Conservation (phyloP, 1,140 invertebrate species). For the Drosophila ficusphila region DNA sequence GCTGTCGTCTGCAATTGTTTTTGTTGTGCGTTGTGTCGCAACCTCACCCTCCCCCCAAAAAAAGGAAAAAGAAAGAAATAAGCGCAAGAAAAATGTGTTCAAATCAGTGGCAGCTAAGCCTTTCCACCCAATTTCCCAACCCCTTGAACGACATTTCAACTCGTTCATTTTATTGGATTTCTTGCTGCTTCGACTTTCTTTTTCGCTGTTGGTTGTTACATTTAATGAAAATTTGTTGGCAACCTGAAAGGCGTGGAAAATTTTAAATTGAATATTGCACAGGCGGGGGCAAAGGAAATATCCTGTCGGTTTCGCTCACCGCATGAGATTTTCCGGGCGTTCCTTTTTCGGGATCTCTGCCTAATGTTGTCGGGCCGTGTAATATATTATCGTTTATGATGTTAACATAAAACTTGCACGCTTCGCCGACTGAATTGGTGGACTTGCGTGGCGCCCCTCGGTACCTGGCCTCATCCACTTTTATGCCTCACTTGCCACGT, state of each 20-base stretch:
- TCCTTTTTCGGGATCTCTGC: constrained; percentile 20
- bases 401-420: constrained; percentile 75
- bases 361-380: constrained; percentile 58
- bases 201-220: constrained; percentile 50
- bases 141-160: constrained; percentile 57
- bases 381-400: constrained; percentile 77
- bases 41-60: too few species aligned
- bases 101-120: constrained; percentile 64
- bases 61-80: constrained; percentile 13
- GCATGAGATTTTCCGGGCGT: constrained; percentile 30
- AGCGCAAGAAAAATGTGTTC: constrained; percentile 66
- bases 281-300: constrained; percentile 20
- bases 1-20: constrained; percentile 61
- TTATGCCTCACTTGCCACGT: constrained; percentile 68
- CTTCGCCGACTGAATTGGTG: constrained; percentile 32
- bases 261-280: constrained; percentile 74
- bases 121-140: constrained; percentile 9
- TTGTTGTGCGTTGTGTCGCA: constrained; percentile 34
- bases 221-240: constrained; percentile 76
- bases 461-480: constrained; percentile 46
- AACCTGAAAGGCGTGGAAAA: constrained; percentile 70
- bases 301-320: constrained; percentile 32
- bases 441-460: constrained; percentile 3
- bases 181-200: constrained; percentile 25
- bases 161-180: constrained; percentile 72